A percentile compares a stretch with the other conserved stretches of the same genome.
Evolutionary conservation across 2,797 vertebrate species (phyloP).

Genomic region (Rachycentron canadum): DNA sequence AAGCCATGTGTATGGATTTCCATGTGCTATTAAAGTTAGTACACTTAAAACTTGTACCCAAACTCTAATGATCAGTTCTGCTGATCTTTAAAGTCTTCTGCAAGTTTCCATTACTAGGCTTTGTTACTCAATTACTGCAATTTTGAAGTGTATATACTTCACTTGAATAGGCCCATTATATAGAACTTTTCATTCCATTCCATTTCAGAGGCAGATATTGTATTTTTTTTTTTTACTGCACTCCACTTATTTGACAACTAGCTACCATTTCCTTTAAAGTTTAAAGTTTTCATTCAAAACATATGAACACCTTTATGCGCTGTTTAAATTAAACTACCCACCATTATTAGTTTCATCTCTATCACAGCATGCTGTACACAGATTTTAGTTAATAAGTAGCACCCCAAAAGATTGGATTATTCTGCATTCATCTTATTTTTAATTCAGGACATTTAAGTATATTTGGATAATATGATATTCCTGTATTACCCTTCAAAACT

Average conservation of each 20-base stretch:
- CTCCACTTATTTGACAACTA: background rate
- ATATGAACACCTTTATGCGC: background rate
- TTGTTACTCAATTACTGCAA: background rate
- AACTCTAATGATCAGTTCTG: background rate
- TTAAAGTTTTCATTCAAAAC: background rate
- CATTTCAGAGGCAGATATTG: background rate
- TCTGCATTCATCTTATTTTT: background rate
- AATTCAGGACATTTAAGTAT: background rate
- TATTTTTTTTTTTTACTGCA: background rate
- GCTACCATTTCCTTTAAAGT: background rate
- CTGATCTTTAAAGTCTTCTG: background rate
- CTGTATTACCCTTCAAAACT: background rate
- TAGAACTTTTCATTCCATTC: background rate
- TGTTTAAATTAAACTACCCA: background rate
- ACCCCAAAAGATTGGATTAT: background rate
- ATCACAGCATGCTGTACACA: background rate
- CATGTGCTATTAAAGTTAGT: background rate
- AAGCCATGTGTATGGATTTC: background rate
- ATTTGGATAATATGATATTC: background rate
- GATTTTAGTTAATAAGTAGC: background rate
- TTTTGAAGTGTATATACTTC: background rate
- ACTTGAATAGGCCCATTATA: background rate
- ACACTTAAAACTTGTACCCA: background rate
- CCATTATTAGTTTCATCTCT: background rate
- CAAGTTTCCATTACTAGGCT: background rate